phyloP scores from a whole-genome alignment of 2,797 vertebrate species.

The Fistularia tabacaria region DNA sequence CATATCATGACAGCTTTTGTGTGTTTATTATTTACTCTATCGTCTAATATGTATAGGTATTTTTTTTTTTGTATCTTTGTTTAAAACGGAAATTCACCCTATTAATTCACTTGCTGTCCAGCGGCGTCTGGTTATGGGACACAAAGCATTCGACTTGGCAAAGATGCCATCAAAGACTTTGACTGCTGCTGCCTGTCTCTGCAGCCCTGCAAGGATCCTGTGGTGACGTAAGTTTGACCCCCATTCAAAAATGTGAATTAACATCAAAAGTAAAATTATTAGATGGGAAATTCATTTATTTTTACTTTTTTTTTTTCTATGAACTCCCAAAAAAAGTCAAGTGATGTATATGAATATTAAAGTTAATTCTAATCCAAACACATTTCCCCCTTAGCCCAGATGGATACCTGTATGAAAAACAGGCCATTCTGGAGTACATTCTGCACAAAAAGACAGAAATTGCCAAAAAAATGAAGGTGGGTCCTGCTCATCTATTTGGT shows the following conservation, averaged over 20 bases:
- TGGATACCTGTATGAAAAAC: constrained; percentile 86
- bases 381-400: constrained; percentile 70
- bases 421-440: constrained; percentile 90
- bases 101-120: constrained; percentile 29
- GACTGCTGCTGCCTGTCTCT: constrained; percentile 90
- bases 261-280: not conserved
- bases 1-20: no score
- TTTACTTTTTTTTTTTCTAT: no score
- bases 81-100: no score
- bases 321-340: no score
- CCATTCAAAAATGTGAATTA: not conserved
- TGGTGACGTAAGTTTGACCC: constrained; percentile 78
- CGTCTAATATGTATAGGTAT: no score
- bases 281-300: no score
- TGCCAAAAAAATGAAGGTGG: constrained; percentile 87
- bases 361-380: not conserved
- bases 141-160: constrained; percentile 86
- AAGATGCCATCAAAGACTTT: constrained; percentile 90
- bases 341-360: no score
- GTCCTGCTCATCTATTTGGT: not conserved
- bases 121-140: constrained; percentile 90
- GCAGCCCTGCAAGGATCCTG: constrained; percentile 85
- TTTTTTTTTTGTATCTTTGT: not conserved
- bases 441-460: constrained; percentile 87
- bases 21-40: not conserved